phyloP scores from a whole-genome alignment of 2,888 invertebrate species.

The Xanthorhoe spadicearia region DNA sequence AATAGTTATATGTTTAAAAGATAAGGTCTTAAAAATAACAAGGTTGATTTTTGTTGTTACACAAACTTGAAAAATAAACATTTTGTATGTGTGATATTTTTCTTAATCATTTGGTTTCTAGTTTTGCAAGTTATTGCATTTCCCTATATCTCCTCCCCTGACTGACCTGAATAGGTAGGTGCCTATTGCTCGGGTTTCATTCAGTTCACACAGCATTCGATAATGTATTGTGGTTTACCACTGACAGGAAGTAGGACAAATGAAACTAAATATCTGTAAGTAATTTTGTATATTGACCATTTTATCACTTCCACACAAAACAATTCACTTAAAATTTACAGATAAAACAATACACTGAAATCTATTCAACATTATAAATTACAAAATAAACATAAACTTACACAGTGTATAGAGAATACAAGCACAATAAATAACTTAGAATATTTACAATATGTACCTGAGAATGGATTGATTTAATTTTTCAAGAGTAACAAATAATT shows the following conservation, averaged over 20 bases:
- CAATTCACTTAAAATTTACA: constrained; percentile 80
- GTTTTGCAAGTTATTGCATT: constrained; percentile 38
- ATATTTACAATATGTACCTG: constrained; percentile 38
- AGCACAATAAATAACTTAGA: constrained; percentile 48
- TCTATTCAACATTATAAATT: constrained; percentile 79
- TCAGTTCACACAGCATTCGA: constrained; percentile 1
- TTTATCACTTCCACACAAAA: constrained; percentile 82
- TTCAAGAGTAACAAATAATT: constrained; percentile 33
- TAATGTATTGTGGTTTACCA: constrained; percentile 29
- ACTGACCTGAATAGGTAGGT: constrained; percentile 1
- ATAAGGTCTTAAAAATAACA: constrained; percentile 81
- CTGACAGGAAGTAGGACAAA: constrained; percentile 43
- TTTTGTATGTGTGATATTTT: constrained; percentile 83
- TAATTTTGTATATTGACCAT: constrained; percentile 81
- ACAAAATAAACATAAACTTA: constrained; percentile 71
- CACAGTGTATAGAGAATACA: constrained; percentile 63
- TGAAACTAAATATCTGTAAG: constrained; percentile 64
- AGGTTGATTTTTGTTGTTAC: constrained; percentile 85
- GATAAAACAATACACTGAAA: constrained; percentile 74
- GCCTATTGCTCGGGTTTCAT: neutral
- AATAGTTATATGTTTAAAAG: constrained; percentile 84
- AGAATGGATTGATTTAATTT: constrained; percentile 28
- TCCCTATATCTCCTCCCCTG: constrained; percentile 49
- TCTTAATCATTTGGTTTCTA: constrained; percentile 66
- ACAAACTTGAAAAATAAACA: constrained; percentile 84